Base-by-base conservation (phyloP, 2,888 invertebrate genomes). In the Palloptera scutellata region DNA sequence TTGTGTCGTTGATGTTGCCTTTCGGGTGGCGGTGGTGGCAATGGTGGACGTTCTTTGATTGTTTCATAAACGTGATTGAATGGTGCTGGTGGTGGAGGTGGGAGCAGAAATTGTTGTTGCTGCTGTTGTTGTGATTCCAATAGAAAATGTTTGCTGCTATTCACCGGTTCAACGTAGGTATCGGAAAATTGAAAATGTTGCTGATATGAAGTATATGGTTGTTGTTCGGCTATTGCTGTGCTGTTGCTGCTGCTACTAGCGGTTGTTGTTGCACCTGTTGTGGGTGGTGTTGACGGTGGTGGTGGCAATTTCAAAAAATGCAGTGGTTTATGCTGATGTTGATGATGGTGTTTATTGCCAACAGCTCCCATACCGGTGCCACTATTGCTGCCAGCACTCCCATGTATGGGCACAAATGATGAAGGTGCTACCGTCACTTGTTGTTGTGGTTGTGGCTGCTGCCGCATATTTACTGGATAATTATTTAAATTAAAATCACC, bases 31-130 rank as follows among this genome's bases (percentile, higher is more conserved):
- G 72, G 70, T 12, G 72, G 70, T 13, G 75, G 75, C 42, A 73
- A 15, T 11, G 69, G 68, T 4, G 76, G 76, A 9, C 77, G 75
- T 65, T 78, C 78, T 8, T 74, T 75, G 52, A 78, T 78, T 60
- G 78, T 78, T 71, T 78, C 78, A 66, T 78, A 78, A 53, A 78
- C 78, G 65, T 78, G 78, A 72, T 76, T 74, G 19, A 76, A 51
- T 9, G 74, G 74, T 10, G 75, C 72, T 10, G 75, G 74, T 10
- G 74, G 74, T 40, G 72, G 72, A 30, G 73, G 66, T 58, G 62
- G 70, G 48, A 68, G 64, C 30, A 6, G 30, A 30, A 30, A 30
- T 30, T 30, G 30, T 62, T 70, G 66, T 2, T 69, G 68, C 63
- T 69, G 64, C 57, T 68, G 75, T 41, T 70, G 69, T 65, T 76